Percentiles rank a stretch among this genome's conserved stretches.
Conservation (phyloP, 1,140 invertebrate species). For the Caenorhabditis latens region DNA sequence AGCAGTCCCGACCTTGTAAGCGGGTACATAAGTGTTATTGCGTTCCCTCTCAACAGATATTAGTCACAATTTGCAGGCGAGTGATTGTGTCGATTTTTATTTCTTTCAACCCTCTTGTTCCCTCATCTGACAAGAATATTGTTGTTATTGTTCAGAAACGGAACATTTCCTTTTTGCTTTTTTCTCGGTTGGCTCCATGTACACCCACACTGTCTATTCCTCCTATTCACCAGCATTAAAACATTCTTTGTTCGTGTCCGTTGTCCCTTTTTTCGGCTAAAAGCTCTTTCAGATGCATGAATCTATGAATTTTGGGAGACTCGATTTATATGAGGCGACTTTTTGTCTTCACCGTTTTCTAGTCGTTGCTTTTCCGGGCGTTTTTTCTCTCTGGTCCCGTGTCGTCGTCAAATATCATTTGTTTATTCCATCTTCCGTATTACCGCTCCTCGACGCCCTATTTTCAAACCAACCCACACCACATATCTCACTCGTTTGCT, state of each 20-base stretch:
- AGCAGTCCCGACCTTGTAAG: too few relatives aligned
- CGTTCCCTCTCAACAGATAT: neutral
- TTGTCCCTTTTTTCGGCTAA: slow-evolving; percentile 3
- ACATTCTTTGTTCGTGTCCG: slow-evolving; percentile 44
- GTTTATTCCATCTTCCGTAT: slow-evolving; percentile 46
- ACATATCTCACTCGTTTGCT: neutral
- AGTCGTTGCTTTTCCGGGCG: neutral
- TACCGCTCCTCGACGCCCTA: neutral
- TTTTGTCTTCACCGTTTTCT: too few relatives aligned
- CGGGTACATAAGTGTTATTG: too few relatives aligned
- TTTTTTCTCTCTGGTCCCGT: neutral
- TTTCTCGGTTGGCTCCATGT: neutral
- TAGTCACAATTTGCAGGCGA: neutral
- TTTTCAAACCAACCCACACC: neutral
- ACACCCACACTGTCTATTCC: slow-evolving; percentile 8
- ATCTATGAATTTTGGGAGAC: slow-evolving; percentile 50
- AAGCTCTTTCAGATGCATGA: slow-evolving; percentile 54
- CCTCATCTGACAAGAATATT: neutral
- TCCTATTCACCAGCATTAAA: slow-evolving; percentile 10
- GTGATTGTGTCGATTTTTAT: neutral
- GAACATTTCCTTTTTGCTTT: neutral
- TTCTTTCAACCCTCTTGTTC: neutral
- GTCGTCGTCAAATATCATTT: slow-evolving; percentile 14
- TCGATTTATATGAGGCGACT: slow-evolving; percentile 2
- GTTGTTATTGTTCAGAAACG: slow-evolving; percentile 13